These are phyloP conservation scores for Ernsta delagoae DNA, from an alignment of 2,888 invertebrate genomes.

Conservation along the genomic window DNA sequence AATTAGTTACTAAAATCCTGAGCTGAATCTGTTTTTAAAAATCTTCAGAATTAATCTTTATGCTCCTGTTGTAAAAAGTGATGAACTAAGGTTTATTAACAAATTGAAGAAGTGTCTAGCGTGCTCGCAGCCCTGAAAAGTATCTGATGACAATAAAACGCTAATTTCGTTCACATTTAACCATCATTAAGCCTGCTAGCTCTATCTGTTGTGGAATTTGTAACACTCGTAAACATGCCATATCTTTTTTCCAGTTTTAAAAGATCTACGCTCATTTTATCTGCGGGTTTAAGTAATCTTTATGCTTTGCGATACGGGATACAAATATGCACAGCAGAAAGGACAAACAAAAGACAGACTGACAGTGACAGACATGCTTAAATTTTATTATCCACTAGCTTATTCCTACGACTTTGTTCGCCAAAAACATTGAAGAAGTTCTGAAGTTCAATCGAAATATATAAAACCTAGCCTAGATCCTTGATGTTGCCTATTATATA, in stretches of 20 bases:
- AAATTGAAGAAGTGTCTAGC: neutral
- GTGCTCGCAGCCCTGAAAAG: slow-evolving; percentile 6
- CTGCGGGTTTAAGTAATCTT: neutral
- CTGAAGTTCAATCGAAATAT: too few relatives aligned
- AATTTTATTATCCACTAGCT: too few relatives aligned
- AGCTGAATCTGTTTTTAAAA: too few relatives aligned
- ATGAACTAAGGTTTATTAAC: neutral
- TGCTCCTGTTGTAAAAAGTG: too few relatives aligned
- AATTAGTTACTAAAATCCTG: too few relatives aligned
- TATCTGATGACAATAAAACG: slow-evolving; percentile 49
- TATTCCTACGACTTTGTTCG: too few relatives aligned
- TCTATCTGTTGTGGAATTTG: slow-evolving; percentile 25
- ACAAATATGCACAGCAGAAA: neutral
- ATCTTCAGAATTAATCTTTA: neutral
- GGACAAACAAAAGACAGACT: neutral
- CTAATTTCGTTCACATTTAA: slow-evolving; percentile 65
- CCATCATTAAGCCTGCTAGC: slow-evolving; percentile 55
- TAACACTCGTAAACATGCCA: slow-evolving; percentile 28
- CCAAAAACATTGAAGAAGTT: too few relatives aligned
- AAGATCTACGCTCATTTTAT: slow-evolving; percentile 2
- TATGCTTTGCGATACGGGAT: neutral
- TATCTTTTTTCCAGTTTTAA: slow-evolving; percentile 16
- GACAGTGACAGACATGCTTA: neutral
- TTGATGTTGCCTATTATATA: too few relatives aligned
- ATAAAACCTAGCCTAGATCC: too few relatives aligned